Evolutionary conservation across 2,888 invertebrate genomes (phyloP), one percentile per base, ranked within the genome.

Genomic region (Bembecia ichneumoniformis): DNA sequence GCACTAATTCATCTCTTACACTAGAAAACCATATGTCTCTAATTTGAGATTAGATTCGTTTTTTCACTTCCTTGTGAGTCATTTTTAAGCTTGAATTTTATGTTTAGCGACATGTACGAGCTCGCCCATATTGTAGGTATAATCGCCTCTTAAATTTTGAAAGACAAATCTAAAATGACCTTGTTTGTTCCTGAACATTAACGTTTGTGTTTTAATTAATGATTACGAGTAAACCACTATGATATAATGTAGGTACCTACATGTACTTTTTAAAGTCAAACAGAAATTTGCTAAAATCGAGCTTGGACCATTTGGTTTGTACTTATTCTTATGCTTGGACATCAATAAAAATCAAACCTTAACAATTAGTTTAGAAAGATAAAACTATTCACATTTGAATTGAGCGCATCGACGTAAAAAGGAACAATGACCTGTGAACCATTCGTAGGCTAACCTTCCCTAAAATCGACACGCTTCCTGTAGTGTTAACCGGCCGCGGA

Each of bases 381-480:
- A 28, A 28, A 28, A 9, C 28, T 28, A 28, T 28, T 28, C 28
- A 28, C 2, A 28, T 9, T 28, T 28, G 28, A 28, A 28, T 28
- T 76, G 62, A 66, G 60, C 67, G 68, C 56, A 71, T 66, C 71
- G 65, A 62, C 64, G 77, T 77, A 70, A 77, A 74, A 69, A 77
- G 68, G 78, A 77, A 84, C 84, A 84, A 81, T 84, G 83, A 84
- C 83, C 83, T 72, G 77, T 71, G 73, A 78, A 77, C 73, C 72
- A 68, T 77, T 82, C 66, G 68, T 72, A 71, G 74, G 65, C 70
- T 74, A 80, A 74, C 78, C 77, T 82, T 84, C 80, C 82, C 81
- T 73, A 82, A 82, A 84, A 80, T 80, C 78, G 81, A 82, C 81
- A 76, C 74, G 75, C 72, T 82, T 84, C 83, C 86, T 83, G 82